A percentile compares a stretch with the other conserved stretches of the same genome.
Evolutionary conservation across 2,797 vertebrate species (phyloP).

Genomic region (Chloroceryle amazona): DNA sequence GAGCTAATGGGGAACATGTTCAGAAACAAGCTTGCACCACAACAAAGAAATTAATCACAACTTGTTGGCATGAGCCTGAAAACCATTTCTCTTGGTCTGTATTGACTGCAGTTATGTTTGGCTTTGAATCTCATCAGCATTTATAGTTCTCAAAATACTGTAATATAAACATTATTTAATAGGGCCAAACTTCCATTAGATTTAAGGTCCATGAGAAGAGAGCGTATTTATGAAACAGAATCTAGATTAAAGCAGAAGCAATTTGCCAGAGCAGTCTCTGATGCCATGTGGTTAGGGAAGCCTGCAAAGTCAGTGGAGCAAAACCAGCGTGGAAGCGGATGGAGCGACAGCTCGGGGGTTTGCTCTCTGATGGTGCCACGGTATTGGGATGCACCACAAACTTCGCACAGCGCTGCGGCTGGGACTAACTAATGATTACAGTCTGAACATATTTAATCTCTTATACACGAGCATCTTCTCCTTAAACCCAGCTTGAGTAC

Average conservation of each 20-base stretch:
- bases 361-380: neutral
- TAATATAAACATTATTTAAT: neutral
- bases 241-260: neutral
- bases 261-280: neutral
- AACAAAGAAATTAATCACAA: conserved; percentile 33
- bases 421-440: neutral
- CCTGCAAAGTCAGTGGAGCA: neutral
- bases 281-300: neutral
- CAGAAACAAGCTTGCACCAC: neutral
- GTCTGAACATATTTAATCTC: neutral
- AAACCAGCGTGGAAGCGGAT: neutral
- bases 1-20: conserved; percentile 10
- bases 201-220: neutral
- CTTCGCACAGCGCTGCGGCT: neutral
- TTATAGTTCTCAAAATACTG: neutral
- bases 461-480: neutral
- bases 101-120: neutral
- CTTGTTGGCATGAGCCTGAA: conserved; percentile 5
- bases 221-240: neutral
- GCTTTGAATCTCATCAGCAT: neutral
- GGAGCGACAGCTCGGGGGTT: neutral
- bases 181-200: neutral
- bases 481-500: neutral
- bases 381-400: neutral
- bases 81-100: neutral